Conservation (phyloP, 2,113 vertebrate genomes). For the Sterrhoptilus dennistouni region DNA sequence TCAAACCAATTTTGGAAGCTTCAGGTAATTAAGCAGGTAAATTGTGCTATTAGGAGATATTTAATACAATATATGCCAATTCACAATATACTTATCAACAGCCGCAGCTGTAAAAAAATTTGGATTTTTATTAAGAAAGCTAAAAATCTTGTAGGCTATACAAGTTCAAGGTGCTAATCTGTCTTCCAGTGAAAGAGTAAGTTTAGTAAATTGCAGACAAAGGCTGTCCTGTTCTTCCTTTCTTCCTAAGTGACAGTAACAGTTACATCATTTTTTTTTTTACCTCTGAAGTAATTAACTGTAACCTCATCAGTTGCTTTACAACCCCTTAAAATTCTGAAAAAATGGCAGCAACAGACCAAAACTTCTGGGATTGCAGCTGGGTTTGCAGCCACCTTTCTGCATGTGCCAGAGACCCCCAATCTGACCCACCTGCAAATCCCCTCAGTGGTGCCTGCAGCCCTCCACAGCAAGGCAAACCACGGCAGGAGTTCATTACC, state of each 20-base stretch:
- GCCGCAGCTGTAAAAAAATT: neutral
- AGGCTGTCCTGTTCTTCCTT: neutral
- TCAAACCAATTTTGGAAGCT: constrained; percentile 11
- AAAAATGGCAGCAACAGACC: neutral
- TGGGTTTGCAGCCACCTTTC: neutral
- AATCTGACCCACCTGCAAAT: neutral
- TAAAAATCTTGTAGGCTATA: neutral
- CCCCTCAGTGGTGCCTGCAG: neutral
- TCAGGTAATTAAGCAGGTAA: constrained; percentile 4
- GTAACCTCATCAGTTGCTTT: neutral
- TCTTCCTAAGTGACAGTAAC: neutral
- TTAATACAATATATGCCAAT: neutral
- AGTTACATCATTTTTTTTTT: neutral
- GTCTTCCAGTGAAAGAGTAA: neutral
- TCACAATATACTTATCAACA: neutral
- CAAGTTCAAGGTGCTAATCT: neutral
- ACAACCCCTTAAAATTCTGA: neutral
- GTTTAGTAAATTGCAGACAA: neutral
- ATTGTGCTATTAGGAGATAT: neutral
- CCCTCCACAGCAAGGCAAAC: neutral
- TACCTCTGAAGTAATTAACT: neutral
- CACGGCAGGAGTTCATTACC: neutral
- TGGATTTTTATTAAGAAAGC: neutral
- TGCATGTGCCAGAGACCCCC: neutral
- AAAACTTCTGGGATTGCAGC: neutral